Percentiles rank a stretch among this genome's conserved stretches.
phyloP scores from a whole-genome alignment of 2,888 invertebrate genomes.

The Lysandra bellargus region DNA sequence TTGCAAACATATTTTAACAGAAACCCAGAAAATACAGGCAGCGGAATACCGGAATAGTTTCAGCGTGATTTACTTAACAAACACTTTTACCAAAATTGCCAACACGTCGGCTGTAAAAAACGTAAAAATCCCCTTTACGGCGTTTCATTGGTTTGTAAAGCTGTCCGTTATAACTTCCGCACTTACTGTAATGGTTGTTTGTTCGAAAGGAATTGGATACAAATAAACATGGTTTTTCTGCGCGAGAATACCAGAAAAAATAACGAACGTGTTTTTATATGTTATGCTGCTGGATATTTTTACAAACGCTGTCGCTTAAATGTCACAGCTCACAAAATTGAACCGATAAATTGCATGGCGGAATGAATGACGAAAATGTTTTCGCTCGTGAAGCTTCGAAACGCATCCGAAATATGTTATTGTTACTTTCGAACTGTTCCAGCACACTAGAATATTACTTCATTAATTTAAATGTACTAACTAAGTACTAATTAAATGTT shows the following conservation, averaged over 20 bases:
- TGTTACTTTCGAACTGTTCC: not conserved
- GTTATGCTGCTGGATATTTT: conserved; percentile 8
- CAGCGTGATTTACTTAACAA: conserved; percentile 23
- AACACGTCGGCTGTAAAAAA: conserved; percentile 41
- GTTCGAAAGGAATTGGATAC: conserved; percentile 17
- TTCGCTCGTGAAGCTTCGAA: not conserved
- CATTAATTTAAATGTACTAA: not conserved
- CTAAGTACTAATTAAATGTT: no score
- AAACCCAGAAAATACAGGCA: not conserved
- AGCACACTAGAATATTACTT: not conserved
- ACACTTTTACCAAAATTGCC: conserved; percentile 32
- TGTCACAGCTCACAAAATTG: conserved; percentile 23
- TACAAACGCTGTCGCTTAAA: conserved; percentile 15
- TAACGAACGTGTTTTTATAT: conserved; percentile 14
- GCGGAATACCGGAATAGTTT: not conserved
- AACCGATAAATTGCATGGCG: conserved; percentile 11
- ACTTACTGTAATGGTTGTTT: conserved; percentile 61
- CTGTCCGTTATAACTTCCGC: conserved; percentile 54
- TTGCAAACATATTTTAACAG: not conserved
- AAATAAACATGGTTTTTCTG: conserved; percentile 21
- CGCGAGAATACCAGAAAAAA: conserved; percentile 14
- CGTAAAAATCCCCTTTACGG: conserved; percentile 38
- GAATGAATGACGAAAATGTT: conserved; percentile 5
- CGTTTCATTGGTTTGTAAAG: conserved; percentile 47
- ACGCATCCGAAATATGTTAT: not conserved